A percentile compares a stretch with the other conserved stretches of the same genome.
These are phyloP conservation scores for Lutjanus argentimaculatus DNA, from an alignment of 2,797 vertebrate genomes.

Conservation along the genomic window DNA sequence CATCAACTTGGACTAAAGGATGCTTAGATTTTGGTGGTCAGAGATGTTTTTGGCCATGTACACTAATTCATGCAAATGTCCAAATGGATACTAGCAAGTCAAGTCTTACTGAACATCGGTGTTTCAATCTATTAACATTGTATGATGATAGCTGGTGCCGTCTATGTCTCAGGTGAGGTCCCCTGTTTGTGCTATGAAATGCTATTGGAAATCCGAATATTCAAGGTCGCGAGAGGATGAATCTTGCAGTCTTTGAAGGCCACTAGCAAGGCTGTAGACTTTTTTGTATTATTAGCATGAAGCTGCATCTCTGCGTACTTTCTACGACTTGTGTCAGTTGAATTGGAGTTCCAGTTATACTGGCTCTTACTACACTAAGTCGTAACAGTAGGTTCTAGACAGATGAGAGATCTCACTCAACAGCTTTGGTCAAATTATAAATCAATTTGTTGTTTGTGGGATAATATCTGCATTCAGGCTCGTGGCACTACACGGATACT, in stretches of 20 bases:
- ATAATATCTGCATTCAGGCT: conserved; percentile 15
- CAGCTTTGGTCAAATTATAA: neutral
- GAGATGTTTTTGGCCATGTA: no score
- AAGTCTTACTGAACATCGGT: neutral
- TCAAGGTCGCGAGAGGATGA: neutral
- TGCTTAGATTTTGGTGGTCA: no score
- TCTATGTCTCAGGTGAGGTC: neutral
- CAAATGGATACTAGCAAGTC: no score
- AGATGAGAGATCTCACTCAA: neutral
- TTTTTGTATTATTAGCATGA: neutral
- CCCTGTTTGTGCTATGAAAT: neutral
- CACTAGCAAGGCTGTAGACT: no score
- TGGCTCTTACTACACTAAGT: no score
- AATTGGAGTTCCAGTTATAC: neutral
- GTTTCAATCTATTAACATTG: neutral
- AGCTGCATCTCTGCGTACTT: no score
- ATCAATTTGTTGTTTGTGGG: neutral
- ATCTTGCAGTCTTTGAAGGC: no score
- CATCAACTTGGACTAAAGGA: no score
- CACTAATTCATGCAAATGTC: no score
- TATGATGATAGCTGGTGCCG: neutral
- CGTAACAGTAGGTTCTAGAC: neutral
- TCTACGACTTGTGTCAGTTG: neutral
- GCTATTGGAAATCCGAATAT: neutral
- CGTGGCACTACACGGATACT: conserved; percentile 6